These are phyloP conservation scores for Odontomyia ornata DNA, from an alignment of 2,888 invertebrate species.

Conservation along the genomic window DNA sequence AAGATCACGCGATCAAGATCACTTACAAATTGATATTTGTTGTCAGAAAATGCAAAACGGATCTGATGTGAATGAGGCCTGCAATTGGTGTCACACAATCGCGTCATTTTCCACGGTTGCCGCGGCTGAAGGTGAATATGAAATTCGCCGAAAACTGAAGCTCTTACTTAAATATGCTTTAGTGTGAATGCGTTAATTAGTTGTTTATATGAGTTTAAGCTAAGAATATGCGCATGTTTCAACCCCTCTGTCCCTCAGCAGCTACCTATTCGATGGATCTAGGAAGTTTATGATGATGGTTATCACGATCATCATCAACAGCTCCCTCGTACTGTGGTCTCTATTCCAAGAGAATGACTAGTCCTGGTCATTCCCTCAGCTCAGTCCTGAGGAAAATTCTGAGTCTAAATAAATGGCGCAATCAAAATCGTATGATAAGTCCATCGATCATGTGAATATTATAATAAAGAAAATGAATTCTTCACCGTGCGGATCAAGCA, in stretches of 20 bases:
- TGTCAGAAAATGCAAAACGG: constrained; percentile 14
- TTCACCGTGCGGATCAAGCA: constrained; percentile 7
- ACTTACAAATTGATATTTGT: constrained; percentile 33
- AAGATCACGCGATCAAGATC: constrained; percentile 38
- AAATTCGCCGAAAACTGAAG: no score
- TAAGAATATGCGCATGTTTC: no score
- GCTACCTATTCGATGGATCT: constrained; percentile 4
- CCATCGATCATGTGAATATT: constrained; percentile 39
- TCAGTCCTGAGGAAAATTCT: not conserved
- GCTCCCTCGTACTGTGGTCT: constrained; percentile 1
- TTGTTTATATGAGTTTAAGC: no score
- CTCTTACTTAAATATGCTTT: no score
- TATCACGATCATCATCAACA: constrained; percentile 40
- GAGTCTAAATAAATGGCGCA: constrained; percentile 42
- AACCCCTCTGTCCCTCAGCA: no score
- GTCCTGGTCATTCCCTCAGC: constrained; percentile 15
- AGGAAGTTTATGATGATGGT: constrained; percentile 13
- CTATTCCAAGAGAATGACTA: constrained; percentile 19
- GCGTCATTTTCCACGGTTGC: no score
- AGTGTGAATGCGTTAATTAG: no score
- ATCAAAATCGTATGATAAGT: constrained; percentile 41
- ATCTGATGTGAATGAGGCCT: not conserved
- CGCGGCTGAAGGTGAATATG: no score
- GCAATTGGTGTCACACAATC: not conserved
- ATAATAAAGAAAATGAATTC: constrained; percentile 31